phyloP scores from a whole-genome alignment of 2,113 vertebrate genomes.

The Reinhardtius hippoglossoides region DNA sequence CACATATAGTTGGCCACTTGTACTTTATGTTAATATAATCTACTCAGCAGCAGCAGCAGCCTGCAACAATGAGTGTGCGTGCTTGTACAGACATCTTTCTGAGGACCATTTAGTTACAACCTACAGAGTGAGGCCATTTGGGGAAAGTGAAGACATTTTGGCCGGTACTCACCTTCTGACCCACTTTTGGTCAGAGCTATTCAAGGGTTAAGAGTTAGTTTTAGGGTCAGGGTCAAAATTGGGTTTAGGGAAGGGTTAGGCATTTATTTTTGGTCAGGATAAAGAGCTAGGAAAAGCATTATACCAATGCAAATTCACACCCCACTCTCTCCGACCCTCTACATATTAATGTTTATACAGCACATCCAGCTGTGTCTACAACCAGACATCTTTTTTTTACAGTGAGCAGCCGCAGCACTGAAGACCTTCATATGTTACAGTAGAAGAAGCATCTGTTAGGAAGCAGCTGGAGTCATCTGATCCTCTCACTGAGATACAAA shows the following conservation, averaged over 20 bases:
- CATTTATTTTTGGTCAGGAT: too few species aligned
- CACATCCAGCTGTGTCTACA: constrained; percentile 11
- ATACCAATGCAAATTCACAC: too few species aligned
- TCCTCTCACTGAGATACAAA: too few species aligned
- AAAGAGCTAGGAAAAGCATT: too few species aligned
- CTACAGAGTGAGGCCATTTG: too few species aligned
- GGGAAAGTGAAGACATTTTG: too few species aligned
- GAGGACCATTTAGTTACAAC: constrained; percentile 23
- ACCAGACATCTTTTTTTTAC: constrained; percentile 19
- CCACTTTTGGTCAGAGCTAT: too few species aligned
- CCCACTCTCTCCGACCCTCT: too few species aligned
- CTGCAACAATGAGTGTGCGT: not conserved
- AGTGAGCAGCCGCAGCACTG: not conserved
- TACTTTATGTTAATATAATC: not conserved
- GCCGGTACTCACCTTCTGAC: too few species aligned
- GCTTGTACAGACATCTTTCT: constrained; percentile 29
- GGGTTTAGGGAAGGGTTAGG: too few species aligned
- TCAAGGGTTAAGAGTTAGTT: too few species aligned
- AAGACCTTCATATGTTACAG: not conserved
- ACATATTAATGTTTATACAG: constrained; percentile 8
- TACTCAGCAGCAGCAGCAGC: not conserved
- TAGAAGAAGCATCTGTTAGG: constrained; percentile 19
- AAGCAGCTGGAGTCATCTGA: constrained; percentile 17
- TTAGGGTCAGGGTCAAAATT: too few species aligned
- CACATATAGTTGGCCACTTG: not conserved